Evolutionary conservation across 2,113 vertebrate genomes (phyloP).

Genomic region (Illadopsis cleaveri): DNA sequence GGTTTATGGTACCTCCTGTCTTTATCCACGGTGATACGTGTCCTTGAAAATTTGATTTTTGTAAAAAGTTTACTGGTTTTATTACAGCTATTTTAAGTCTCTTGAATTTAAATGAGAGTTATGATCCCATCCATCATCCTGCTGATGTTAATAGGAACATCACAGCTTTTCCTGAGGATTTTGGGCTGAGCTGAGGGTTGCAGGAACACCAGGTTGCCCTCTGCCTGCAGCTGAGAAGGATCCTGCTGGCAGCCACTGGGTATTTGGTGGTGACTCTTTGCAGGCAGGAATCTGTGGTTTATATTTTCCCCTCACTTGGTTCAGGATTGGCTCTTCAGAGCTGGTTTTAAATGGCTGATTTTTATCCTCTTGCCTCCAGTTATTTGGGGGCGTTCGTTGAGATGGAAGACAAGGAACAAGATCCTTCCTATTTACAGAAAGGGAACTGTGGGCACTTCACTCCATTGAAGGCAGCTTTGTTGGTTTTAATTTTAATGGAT

Average conservation of each 20-base stretch:
- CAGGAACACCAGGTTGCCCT: not conserved
- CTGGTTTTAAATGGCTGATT: not conserved
- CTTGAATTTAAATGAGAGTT: conserved; percentile 23
- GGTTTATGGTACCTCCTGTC: not conserved
- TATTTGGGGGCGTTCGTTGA: not conserved
- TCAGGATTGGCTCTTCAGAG: not conserved
- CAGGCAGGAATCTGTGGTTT: not conserved
- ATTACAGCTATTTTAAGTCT: conserved; percentile 31
- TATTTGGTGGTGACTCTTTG: not conserved
- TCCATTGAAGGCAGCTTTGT: not conserved
- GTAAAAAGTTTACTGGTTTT: conserved; percentile 27
- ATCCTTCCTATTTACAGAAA: not conserved
- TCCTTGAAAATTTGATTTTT: conserved; percentile 18
- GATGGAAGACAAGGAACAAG: not conserved
- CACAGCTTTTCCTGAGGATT: not conserved
- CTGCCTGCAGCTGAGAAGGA: not conserved
- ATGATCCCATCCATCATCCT: not conserved
- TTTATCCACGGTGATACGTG: not conserved
- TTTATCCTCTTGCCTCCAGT: not conserved
- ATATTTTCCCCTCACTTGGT: not conserved
- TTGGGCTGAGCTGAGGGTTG: not conserved
- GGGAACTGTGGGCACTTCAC: not conserved
- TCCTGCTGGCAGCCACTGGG: not conserved
- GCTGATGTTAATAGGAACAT: not conserved
- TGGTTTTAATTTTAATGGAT: not conserved